A percentile compares a stretch with the other conserved stretches of the same genome.
Evolutionary conservation across 2,113 vertebrate species (phyloP).

Genomic region (Grammomys dolichurus): DNA sequence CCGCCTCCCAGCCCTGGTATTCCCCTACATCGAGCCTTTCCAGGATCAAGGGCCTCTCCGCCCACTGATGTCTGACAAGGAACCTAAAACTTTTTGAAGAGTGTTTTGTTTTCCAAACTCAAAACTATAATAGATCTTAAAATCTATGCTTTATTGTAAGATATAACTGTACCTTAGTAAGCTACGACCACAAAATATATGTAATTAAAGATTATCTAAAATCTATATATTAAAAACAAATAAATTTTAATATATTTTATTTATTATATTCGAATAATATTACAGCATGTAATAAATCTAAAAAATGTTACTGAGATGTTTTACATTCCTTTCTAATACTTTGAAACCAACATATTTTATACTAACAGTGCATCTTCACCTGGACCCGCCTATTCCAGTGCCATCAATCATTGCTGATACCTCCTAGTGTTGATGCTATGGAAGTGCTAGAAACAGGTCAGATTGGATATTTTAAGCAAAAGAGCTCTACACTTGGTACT

Average conservation of each 20-base stretch:
- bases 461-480: neutral
- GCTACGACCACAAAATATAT: neutral
- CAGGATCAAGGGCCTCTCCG: too few species aligned
- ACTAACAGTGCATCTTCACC: neutral
- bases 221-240: conserved; percentile 24
- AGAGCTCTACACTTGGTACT: neutral
- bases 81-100: neutral
- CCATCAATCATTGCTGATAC: neutral
- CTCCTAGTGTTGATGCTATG: neutral
- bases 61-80: too few species aligned
- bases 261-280: conserved; percentile 40
- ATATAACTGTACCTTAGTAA: neutral
- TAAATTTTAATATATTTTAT: conserved; percentile 11
- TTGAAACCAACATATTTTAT: neutral
- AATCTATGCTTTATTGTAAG: neutral
- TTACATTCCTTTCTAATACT: conserved; percentile 3
- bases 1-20: too few species aligned
- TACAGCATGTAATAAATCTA: neutral
- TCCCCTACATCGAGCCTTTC: too few species aligned
- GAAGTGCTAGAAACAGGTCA: neutral
- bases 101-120: conserved; percentile 19
- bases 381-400: neutral
- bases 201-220: neutral
- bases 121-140: conserved; percentile 40
- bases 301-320: neutral